Conservation (phyloP, 1,140 invertebrate species). For the Brachionus calyciflorus region DNA sequence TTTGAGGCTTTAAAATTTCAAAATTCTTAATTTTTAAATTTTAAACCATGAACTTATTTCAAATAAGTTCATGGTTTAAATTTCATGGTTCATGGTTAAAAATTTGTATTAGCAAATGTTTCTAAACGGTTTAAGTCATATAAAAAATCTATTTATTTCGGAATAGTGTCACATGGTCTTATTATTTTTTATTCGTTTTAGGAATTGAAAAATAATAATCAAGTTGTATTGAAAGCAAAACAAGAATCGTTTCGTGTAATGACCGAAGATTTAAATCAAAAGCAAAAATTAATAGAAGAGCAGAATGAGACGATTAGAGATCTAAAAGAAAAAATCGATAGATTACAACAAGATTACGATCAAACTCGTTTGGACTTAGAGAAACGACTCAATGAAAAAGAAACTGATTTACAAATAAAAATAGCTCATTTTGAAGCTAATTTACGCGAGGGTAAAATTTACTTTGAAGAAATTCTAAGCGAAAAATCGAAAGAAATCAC, state of each 20-base stretch:
- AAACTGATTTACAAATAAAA: constrained; percentile 6
- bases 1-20: too few species aligned
- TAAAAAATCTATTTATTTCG: too few species aligned
- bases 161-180: too few species aligned
- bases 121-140: too few species aligned
- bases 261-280: neutral
- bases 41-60: too few species aligned
- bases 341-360: neutral
- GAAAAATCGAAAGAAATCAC: constrained; percentile 15
- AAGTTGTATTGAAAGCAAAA: constrained; percentile 14
- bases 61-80: too few species aligned
- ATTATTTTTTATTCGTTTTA: too few species aligned
- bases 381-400: constrained; percentile 9
- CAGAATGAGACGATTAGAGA: neutral
- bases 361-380: neutral
- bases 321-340: neutral
- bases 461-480: constrained; percentile 9
- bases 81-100: too few species aligned
- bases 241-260: constrained; percentile 15
- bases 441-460: constrained; percentile 13
- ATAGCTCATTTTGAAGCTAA: constrained; percentile 31
- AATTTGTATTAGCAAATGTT: too few species aligned
- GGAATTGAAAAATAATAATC: constrained; percentile 12
- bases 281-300: constrained; percentile 22
- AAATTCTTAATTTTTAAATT: too few species aligned